Evolutionary conservation across 37 sponge, comb jelly and placozoan genomes (phyloP), one percentile per base, ranked within the genome.

Genomic region (Diacarnus erythraeanus): DNA sequence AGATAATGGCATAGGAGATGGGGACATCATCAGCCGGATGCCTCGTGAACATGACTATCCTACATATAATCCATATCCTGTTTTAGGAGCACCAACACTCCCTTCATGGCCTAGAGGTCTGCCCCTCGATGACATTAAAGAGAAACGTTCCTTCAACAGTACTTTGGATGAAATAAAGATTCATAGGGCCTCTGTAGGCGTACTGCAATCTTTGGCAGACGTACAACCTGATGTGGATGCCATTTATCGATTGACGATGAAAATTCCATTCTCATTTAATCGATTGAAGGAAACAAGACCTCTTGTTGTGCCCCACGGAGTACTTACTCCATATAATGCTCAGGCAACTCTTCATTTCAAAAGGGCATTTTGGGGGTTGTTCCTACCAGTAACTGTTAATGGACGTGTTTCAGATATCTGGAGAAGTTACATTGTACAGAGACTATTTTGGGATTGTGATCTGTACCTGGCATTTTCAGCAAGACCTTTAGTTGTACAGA

Each of bases 201-300:
- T 89, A 22, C 75, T 72, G 25, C 90, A 89, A 71, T 74, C 75
- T 2, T 60, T 89, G 51, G 90, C 90, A 3, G 81, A 89, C 25
- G 42, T 69, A 21, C 72, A 89, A 38, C 90, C 90, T 18, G 90
- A 89, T 54, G 78, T 88, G 31, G 88, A 88, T 64, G 88, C 88
- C 51, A 82, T 88, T 9, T 88, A 78, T 40, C 77, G 88, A 5
- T 38, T 88, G 57, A 77, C 74, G 23, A 80, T 75, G 76, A 76
- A 81, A 31, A 67, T 88, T 38, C 88, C 88, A 21, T 35, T 88
- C 61, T 71, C 54, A 64, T 88, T 82, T 43, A 77, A 71, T 22
- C 38, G 73, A 12, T 60, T 59, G 5, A 77, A 60, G n/a, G 74
- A 82, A 38, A 76, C 42, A 18, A 84, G 57, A 22, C 78, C 58